Conservation (phyloP, 2,888 invertebrate genomes). For the Empis livida region DNA sequence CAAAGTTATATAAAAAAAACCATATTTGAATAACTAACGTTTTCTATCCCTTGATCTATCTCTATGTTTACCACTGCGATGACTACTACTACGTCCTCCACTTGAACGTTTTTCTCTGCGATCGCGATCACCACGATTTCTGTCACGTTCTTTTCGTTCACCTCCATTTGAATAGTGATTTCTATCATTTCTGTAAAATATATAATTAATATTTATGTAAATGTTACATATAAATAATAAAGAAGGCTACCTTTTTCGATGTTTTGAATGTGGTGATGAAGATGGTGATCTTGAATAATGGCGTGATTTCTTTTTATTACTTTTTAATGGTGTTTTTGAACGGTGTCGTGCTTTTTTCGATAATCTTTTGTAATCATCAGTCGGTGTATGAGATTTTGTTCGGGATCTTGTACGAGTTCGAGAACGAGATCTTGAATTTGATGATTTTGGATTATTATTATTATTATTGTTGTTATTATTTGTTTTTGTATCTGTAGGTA, state of each 20-base stretch:
- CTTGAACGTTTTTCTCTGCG: conserved; percentile 3
- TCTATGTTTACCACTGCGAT: conserved; percentile 24
- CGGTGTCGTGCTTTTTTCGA: conserved; percentile 17
- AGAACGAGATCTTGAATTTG: conserved; percentile 23
- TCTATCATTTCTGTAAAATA: not conserved
- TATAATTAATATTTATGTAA: not conserved
- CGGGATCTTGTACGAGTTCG: conserved; percentile 20
- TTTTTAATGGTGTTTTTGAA: conserved; percentile 21
- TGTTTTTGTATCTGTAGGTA: conserved; percentile 24
- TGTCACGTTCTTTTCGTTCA: conserved; percentile 19
- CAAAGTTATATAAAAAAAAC: no score
- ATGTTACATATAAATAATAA: not conserved
- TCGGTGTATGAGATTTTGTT: conserved; percentile 23
- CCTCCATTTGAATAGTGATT: conserved; percentile 22
- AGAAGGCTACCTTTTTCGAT: conserved; percentile 29
- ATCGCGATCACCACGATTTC: conserved; percentile 8
- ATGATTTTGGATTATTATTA: conserved; percentile 28
- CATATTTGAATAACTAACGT: conserved; percentile 17
- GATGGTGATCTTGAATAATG: conserved; percentile 31
- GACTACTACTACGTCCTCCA: conserved; percentile 20
- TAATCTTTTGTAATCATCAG: conserved; percentile 14
- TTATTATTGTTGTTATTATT: conserved; percentile 10
- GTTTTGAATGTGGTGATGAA: conserved; percentile 32
- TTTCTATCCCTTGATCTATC: conserved; percentile 31
- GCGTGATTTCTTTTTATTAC: conserved; percentile 30